Evolutionary conservation across 2,888 invertebrate genomes (phyloP).

Genomic region (Nomada flava): DNA sequence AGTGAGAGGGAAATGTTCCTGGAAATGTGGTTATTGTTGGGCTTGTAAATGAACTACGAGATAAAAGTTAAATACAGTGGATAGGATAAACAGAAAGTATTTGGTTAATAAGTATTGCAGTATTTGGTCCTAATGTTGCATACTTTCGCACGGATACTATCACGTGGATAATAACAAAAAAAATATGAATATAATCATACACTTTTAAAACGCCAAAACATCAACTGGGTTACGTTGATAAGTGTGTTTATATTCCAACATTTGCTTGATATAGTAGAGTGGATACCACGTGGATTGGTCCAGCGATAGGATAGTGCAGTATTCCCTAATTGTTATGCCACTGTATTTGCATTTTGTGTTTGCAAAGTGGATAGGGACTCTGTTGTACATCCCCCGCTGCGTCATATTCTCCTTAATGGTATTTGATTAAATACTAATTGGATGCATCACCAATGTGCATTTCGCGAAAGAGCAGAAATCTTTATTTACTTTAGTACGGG

Average conservation of each 20-base stretch:
- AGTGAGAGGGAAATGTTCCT: background rate
- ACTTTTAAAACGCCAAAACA: no score
- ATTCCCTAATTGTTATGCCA: constrained; percentile 23
- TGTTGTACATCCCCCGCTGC: background rate
- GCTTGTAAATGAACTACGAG: background rate
- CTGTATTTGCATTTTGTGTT: constrained; percentile 24
- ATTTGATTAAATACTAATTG: constrained; percentile 8
- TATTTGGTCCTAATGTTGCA: no score
- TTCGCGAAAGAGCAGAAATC: no score
- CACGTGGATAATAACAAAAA: background rate
- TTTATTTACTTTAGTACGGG: no score
- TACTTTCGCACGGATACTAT: background rate
- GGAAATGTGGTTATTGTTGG: background rate
- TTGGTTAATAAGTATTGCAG: no score
- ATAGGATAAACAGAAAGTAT: background rate
- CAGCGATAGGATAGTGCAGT: background rate
- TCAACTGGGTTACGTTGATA: background rate
- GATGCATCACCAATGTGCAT: background rate
- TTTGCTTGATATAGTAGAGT: background rate
- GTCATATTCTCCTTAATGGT: constrained; percentile 13
- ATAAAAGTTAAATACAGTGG: background rate
- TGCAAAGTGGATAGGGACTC: background rate
- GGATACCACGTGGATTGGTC: background rate
- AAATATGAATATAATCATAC: background rate
- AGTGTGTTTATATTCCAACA: constrained; percentile 8